Percentiles rank a stretch among this genome's conserved stretches.
Evolutionary conservation across 1,140 invertebrate species (phyloP).

Genomic region (Tyrophagus putrescentiae): DNA sequence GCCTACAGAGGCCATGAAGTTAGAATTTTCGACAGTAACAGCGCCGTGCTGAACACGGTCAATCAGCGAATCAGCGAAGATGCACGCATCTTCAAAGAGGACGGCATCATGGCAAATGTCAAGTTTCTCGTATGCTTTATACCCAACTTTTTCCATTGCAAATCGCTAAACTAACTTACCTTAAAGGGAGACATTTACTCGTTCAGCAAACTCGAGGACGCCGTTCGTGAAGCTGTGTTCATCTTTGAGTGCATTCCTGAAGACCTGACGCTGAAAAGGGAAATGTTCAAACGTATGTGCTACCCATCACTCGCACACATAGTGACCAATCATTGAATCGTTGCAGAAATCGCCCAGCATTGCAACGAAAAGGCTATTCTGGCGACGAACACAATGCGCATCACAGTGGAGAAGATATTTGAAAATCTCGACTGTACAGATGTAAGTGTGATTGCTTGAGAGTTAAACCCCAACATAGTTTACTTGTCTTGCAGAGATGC

Average conservation of each 20-base stretch:
- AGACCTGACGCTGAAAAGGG: slow-evolving; percentile 35
- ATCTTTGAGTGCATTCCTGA: slow-evolving; percentile 38
- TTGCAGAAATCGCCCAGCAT: slow-evolving; percentile 33
- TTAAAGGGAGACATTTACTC: slow-evolving; percentile 36
- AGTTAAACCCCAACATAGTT: no score
- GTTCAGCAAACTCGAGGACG: slow-evolving; percentile 36
- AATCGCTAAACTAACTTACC: background rate
- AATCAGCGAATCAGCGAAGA: slow-evolving; percentile 35
- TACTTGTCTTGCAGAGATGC: slow-evolving; percentile 31
- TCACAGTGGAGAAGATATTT: slow-evolving; percentile 32
- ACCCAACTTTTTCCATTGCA: background rate
- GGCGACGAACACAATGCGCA: slow-evolving; percentile 33
- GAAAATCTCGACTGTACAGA: slow-evolving; percentile 32
- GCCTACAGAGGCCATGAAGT: slow-evolving; percentile 40
- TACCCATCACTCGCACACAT: background rate
- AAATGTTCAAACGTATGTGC: slow-evolving; percentile 35
- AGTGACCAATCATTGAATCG: background rate
- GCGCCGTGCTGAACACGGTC: slow-evolving; percentile 32
- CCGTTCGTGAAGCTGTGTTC: slow-evolving; percentile 36
- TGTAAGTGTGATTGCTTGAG: no score
- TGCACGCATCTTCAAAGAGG: slow-evolving; percentile 32
- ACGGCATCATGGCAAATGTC: slow-evolving; percentile 34
- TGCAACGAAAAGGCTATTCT: slow-evolving; percentile 34
- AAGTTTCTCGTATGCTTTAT: slow-evolving; percentile 34
- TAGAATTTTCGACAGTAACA: slow-evolving; percentile 35